Evolutionary conservation across 2,113 vertebrate genomes (phyloP).

Genomic region (Cinclus cinclus): DNA sequence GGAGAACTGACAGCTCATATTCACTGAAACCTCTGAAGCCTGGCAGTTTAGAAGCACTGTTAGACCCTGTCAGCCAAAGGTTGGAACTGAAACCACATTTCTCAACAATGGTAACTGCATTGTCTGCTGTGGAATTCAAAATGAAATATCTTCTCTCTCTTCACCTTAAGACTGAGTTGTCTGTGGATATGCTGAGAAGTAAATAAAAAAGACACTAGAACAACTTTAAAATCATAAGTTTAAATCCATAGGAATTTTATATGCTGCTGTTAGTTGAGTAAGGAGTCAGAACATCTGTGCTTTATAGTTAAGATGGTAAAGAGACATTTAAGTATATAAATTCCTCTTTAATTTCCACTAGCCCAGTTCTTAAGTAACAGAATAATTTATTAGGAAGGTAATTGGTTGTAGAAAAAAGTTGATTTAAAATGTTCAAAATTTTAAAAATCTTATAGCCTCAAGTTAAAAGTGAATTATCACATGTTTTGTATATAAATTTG

Average conservation of each 20-base stretch:
- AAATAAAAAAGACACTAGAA: not conserved
- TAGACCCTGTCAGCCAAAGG: not conserved
- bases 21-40: not conserved
- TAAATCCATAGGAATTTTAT: not conserved
- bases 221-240: not conserved
- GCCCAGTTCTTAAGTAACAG: not conserved
- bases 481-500: not conserved
- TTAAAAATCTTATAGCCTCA: not conserved
- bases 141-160: not conserved
- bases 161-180: fast-evolving
- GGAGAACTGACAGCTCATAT: not conserved
- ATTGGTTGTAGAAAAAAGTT: not conserved
- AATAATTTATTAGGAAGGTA: not conserved
- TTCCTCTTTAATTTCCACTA: not conserved
- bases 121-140: not conserved
- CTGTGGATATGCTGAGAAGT: not conserved
- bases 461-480: not conserved
- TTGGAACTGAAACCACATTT: not conserved
- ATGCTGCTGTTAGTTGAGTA: not conserved
- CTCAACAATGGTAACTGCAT: not conserved
- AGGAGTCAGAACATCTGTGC: not conserved
- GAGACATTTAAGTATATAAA: not conserved
- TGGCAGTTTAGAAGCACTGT: not conserved
- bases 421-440: not conserved
- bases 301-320: not conserved